phyloP scores from a whole-genome alignment of 2,797 vertebrate species.

The Lithobates pipiens region DNA sequence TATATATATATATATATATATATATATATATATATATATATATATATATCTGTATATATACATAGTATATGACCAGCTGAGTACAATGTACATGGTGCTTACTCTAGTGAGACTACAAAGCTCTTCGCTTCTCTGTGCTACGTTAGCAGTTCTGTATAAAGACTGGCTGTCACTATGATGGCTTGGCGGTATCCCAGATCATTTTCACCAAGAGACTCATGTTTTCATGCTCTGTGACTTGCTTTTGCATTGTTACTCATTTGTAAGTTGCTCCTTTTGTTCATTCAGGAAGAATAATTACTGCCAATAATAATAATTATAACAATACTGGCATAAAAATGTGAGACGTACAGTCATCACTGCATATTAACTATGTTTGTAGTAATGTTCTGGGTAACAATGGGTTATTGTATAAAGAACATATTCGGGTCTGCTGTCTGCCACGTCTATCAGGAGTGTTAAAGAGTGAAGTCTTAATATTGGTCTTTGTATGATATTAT shows the following conservation, averaged over 20 bases:
- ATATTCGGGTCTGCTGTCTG: neutral
- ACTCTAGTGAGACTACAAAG: neutral
- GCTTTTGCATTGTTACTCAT: neutral
- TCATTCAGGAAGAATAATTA: neutral
- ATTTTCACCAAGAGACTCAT: neutral
- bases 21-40: no score
- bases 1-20: no score
- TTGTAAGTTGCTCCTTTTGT: neutral
- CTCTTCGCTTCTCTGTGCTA: neutral
- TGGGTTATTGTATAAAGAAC: neutral
- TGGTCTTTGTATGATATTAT: neutral
- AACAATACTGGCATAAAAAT: neutral
- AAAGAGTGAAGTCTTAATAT: neutral
- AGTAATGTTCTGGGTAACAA: neutral
- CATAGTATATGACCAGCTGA: no score
- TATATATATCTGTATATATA: no score
- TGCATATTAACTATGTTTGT: neutral
- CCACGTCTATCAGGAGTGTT: neutral
- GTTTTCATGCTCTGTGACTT: neutral
- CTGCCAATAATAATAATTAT: neutral
- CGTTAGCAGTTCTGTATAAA: constrained; percentile 12
- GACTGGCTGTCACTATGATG: constrained; percentile 12
- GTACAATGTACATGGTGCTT: neutral
- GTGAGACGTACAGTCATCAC: neutral
- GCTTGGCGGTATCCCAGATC: constrained; percentile 17